phyloP scores from a whole-genome alignment of 2,113 vertebrate genomes.

The Solea solea region DNA sequence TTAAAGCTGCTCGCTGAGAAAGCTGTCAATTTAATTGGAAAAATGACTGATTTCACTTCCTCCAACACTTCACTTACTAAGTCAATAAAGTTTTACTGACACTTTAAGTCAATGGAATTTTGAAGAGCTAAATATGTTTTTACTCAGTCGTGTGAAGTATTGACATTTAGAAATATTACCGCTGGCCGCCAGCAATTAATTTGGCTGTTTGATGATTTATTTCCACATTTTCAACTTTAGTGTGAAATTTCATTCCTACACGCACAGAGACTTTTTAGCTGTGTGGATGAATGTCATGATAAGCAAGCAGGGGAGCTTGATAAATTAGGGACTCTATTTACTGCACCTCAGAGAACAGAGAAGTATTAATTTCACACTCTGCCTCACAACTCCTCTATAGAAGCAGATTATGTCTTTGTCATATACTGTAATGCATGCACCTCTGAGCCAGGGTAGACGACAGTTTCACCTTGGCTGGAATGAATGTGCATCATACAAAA shows the following conservation, averaged over 20 bases:
- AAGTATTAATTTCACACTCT: conserved; percentile 77
- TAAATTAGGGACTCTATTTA: conserved; percentile 66
- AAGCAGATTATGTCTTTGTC: conserved; percentile 63
- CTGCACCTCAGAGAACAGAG: conserved; percentile 49
- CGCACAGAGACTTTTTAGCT: conserved; percentile 42
- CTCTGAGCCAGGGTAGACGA: conserved; percentile 55
- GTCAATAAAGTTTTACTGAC: neutral
- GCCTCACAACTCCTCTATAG: conserved; percentile 59
- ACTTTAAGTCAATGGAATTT: neutral
- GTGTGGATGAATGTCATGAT: conserved; percentile 43
- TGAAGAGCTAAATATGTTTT: neutral
- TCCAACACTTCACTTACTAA: no score
- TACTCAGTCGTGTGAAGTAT: neutral
- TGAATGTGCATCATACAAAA: conserved; percentile 50
- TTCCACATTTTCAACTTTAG: conserved; percentile 45
- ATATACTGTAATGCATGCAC: conserved; percentile 24
- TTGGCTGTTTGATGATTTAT: conserved; percentile 34
- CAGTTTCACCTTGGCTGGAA: conserved; percentile 60
- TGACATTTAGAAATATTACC: conserved; percentile 2
- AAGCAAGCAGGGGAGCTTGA: conserved; percentile 45
- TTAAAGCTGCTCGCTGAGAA: neutral
- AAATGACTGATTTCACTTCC: neutral
- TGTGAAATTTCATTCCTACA: conserved; percentile 37
- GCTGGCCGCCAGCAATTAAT: neutral
- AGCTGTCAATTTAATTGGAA: neutral